phyloP scores from a whole-genome alignment of 2,888 invertebrate species.

The Spialia ferax region DNA sequence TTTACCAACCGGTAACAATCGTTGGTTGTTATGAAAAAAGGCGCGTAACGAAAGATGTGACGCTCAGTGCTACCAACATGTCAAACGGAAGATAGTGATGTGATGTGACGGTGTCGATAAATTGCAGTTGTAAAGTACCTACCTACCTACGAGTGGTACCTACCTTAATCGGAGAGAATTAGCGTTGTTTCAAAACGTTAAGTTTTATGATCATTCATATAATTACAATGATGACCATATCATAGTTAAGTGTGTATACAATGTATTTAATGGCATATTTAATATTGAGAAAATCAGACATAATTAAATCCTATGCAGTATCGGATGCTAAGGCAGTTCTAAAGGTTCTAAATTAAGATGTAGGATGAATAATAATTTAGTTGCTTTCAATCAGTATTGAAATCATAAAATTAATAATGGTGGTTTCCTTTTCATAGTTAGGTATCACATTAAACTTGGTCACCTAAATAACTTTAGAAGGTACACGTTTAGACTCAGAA shows the following conservation, averaged over 20 bases:
- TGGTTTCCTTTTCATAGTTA: not conserved
- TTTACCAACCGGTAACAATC: slow-evolving; percentile 75
- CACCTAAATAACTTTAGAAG: no score
- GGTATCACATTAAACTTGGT: no score
- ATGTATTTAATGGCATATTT: slow-evolving; percentile 33
- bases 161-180: slow-evolving; percentile 26
- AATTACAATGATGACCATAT: slow-evolving; percentile 42
- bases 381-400: slow-evolving; percentile 26
- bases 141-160: not conserved
- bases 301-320: slow-evolving; percentile 9
- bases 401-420: slow-evolving; percentile 1
- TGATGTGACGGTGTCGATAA: slow-evolving; percentile 56
- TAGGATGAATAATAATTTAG: not conserved
- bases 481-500: no score
- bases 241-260: slow-evolving; percentile 39
- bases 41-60: slow-evolving; percentile 79
- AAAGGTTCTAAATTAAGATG: no score
- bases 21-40: slow-evolving; percentile 80
- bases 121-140: slow-evolving; percentile 36
- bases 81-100: slow-evolving; percentile 66
- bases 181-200: slow-evolving; percentile 44
- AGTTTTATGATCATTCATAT: slow-evolving; percentile 44
- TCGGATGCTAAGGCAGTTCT: not conserved
- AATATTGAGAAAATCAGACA: slow-evolving; percentile 27
- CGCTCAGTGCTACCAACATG: slow-evolving; percentile 74